These are phyloP conservation scores for Takifugu ocellatus DNA, from an alignment of 2,797 vertebrate genomes.

Conservation along the genomic window DNA sequence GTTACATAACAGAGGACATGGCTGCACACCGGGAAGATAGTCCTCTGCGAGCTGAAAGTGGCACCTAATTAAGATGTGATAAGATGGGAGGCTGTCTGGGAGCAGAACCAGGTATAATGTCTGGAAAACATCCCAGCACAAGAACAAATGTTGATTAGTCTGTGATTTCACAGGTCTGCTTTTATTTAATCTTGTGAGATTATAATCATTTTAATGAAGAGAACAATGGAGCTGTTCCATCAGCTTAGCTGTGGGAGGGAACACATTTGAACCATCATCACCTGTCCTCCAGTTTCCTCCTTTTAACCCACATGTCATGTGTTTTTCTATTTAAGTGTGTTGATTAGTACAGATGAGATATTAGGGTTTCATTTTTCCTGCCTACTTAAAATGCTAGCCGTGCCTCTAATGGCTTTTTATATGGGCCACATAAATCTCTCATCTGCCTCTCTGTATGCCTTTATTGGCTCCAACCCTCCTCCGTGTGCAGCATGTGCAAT, in stretches of 20 bases:
- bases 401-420: constrained; percentile 66
- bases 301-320: constrained; percentile 36
- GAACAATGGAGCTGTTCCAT: constrained; percentile 39
- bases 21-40: constrained; percentile 31
- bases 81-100: constrained; percentile 33
- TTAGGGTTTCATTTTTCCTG: constrained; percentile 46
- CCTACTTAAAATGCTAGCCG: constrained; percentile 63
- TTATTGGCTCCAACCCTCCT: constrained; percentile 52
- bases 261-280: constrained; percentile 38
- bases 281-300: constrained; percentile 25
- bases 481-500: constrained; percentile 31
- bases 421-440: constrained; percentile 71
- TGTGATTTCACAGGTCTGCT: constrained; percentile 20
- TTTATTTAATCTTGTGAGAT: constrained; percentile 29
- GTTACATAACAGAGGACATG: constrained; percentile 17
- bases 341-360: constrained; percentile 65
- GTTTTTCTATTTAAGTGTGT: constrained; percentile 43
- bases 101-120: constrained; percentile 42
- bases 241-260: constrained; percentile 28
- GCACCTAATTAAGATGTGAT: constrained; percentile 57
- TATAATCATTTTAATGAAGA: constrained; percentile 30
- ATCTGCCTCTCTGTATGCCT: constrained; percentile 48
- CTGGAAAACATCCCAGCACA: constrained; percentile 19
- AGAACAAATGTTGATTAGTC: constrained; percentile 46
- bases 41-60: constrained; percentile 35